phyloP scores from a whole-genome alignment of 2,797 vertebrate species.

The Poeciliopsis gracilis region DNA sequence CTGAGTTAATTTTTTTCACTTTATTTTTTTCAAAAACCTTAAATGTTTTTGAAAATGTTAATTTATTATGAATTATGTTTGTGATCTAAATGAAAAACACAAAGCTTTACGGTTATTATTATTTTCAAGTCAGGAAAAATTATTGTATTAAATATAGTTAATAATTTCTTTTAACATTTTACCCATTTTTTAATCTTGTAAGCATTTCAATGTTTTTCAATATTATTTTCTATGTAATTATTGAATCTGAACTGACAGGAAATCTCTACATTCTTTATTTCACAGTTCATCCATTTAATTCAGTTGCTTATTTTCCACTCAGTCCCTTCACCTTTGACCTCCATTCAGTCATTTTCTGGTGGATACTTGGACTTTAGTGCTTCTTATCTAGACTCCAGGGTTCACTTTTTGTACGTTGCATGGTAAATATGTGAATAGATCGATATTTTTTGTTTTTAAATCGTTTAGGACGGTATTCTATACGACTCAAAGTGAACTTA shows the following conservation, averaged over 20 bases:
- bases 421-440: background rate
- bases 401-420: background rate
- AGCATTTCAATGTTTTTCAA: background rate
- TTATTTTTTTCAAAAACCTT: too few relatives aligned
- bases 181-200: background rate
- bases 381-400: background rate
- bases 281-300: background rate
- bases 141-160: background rate
- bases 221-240: background rate
- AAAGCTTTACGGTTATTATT: too few relatives aligned
- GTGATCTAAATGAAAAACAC: too few relatives aligned
- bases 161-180: background rate
- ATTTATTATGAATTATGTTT: too few relatives aligned
- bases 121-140: too few relatives aligned
- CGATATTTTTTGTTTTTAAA: background rate
- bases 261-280: background rate
- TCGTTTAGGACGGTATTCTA: background rate
- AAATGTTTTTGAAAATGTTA: too few relatives aligned
- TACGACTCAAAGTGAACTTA: background rate
- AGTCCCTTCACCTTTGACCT: background rate
- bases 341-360: background rate
- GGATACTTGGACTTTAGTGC: background rate
- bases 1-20: too few relatives aligned
- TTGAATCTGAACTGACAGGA: background rate
- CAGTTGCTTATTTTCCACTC: background rate